These are phyloP conservation scores for Lycocerus yunnanus DNA, from an alignment of 2,888 invertebrate species.

Conservation along the genomic window DNA sequence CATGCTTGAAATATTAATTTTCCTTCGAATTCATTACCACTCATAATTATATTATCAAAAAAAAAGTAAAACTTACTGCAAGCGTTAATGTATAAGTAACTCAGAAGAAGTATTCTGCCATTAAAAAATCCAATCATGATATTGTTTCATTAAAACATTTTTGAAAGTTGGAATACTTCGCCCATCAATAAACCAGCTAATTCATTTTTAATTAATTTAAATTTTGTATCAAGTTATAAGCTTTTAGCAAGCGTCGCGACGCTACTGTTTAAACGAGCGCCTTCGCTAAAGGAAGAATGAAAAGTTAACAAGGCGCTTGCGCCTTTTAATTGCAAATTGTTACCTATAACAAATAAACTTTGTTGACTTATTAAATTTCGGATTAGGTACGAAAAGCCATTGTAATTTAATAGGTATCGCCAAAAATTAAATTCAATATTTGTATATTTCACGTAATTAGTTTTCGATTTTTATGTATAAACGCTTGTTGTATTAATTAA, in stretches of 20 bases:
- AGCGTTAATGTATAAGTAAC: not conserved
- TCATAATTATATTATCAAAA: too few species aligned
- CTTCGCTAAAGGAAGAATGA: not conserved
- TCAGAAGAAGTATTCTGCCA: not conserved
- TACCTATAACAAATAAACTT: not conserved
- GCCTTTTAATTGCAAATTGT: not conserved
- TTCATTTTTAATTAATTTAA: not conserved
- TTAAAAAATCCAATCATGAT: not conserved
- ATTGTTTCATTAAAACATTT: not conserved
- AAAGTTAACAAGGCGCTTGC: not conserved
- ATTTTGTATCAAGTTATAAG: not conserved
- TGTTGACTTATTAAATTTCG: not conserved
- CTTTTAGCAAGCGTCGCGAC: conserved; percentile 27
- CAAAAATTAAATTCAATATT: not conserved
- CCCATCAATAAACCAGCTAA: not conserved
- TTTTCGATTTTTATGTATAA: not conserved
- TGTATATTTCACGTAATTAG: not conserved
- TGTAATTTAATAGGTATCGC: not conserved
- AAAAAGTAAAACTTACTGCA: not conserved
- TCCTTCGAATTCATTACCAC: not conserved
- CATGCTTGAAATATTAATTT: not conserved
- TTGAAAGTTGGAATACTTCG: not conserved
- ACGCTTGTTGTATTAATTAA: not conserved
- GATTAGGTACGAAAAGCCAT: not conserved
- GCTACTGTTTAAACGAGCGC: conserved; percentile 23